Conservation (phyloP, 2,888 invertebrate genomes). For the Mimas tiliae region DNA sequence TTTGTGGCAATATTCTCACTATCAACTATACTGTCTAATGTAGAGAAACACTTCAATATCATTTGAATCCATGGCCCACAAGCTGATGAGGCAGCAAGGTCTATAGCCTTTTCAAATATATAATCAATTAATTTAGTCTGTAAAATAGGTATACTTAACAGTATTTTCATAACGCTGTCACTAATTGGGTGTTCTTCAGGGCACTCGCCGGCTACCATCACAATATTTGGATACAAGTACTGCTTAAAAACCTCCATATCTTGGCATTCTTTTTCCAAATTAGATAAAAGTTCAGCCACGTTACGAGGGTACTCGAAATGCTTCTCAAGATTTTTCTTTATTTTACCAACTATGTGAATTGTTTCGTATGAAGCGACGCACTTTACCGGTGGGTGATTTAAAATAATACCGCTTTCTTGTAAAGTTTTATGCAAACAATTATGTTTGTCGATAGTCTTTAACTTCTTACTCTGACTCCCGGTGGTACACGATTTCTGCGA, state of each 20-base stretch:
- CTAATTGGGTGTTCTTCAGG: conserved; percentile 63
- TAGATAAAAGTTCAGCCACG: conserved; percentile 77
- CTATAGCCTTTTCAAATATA: conserved; percentile 86
- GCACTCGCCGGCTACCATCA: conserved; percentile 56
- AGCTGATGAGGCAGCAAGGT: conserved; percentile 79
- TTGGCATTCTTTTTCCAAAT: conserved; percentile 51
- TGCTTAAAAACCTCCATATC: conserved; percentile 55
- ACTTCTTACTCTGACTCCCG: conserved; percentile 53
- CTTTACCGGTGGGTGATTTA: conserved; percentile 66
- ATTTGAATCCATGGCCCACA: conserved; percentile 83
- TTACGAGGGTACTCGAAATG: conserved; percentile 83
- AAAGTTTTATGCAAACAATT: conserved; percentile 60
- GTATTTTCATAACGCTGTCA: conserved; percentile 86
- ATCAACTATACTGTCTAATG: conserved; percentile 85
- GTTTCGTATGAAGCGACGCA: conserved; percentile 67
- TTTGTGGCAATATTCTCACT: conserved; percentile 86
- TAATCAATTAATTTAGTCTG: conserved; percentile 86
- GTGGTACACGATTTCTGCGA: conserved; percentile 44
- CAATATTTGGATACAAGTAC: conserved; percentile 72
- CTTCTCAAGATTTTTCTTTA: conserved; percentile 57
- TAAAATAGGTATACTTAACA: conserved; percentile 85
- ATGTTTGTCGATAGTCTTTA: conserved; percentile 44
- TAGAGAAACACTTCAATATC: conserved; percentile 88
- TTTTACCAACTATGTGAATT: conserved; percentile 75
- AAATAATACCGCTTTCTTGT: conserved; percentile 61